Percentiles rank a stretch among this genome's conserved stretches.
Conservation (phyloP, 1,140 invertebrate genomes). For the Pararge aegeria region DNA sequence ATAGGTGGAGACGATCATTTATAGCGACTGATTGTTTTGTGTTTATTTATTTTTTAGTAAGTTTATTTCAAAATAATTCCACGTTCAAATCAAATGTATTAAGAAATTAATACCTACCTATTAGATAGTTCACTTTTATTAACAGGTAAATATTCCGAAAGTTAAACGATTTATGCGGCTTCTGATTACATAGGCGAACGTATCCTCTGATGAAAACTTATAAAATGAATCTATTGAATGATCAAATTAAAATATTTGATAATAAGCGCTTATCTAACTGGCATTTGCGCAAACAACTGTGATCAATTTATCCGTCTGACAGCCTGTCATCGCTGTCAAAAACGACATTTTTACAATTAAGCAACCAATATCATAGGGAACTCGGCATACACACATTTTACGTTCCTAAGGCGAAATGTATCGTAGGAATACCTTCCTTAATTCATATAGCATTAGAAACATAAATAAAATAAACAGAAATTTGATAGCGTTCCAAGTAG, state of each 20-base stretch:
- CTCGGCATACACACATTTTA: conserved; percentile 45
- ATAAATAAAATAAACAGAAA: conserved; percentile 24
- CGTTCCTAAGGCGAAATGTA: conserved; percentile 15
- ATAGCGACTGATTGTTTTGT: conserved; percentile 28
- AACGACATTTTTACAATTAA: conserved; percentile 77
- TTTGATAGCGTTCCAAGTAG: conserved; percentile 34
- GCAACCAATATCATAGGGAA: conserved; percentile 64
- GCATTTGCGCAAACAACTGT: conserved; percentile 72
- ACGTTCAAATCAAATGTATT: conserved; percentile 9
- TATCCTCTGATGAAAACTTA: conserved; percentile 38
- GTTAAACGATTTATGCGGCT: conserved; percentile 4
- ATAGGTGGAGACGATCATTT: conserved; percentile 52
- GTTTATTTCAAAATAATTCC: background rate
- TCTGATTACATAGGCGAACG: conserved; percentile 34
- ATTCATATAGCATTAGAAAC: conserved; percentile 34
- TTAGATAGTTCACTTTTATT: too few species aligned
- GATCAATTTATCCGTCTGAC: conserved; percentile 75
- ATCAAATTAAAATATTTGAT: conserved; percentile 70
- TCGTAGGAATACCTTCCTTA: conserved; percentile 46
- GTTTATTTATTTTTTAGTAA: background rate
- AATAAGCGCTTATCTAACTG: conserved; percentile 69
- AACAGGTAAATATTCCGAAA: too few species aligned
- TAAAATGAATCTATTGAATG: conserved; percentile 29
- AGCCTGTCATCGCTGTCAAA: conserved; percentile 72
- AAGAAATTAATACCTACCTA: background rate